Evolutionary conservation across 2,797 vertebrate genomes (phyloP).

Genomic region (Hoplostethus mediterraneus): DNA sequence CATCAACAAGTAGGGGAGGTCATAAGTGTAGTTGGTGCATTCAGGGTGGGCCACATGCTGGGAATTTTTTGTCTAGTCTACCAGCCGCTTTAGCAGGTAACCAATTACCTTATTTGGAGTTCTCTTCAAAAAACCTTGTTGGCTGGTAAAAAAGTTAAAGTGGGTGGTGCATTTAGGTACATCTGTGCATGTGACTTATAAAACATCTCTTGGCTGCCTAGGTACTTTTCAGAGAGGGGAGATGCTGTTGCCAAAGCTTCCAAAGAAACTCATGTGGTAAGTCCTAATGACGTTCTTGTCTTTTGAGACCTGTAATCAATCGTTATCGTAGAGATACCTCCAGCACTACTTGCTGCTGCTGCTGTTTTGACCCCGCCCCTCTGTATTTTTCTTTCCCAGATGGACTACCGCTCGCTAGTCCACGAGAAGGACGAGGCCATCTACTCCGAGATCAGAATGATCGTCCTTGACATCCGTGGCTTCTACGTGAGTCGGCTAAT

Average conservation of each 20-base stretch:
- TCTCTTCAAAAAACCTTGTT: too few relatives aligned
- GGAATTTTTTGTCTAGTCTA: too few relatives aligned
- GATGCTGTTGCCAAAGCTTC: constrained; percentile 93
- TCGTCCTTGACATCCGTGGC: constrained; percentile 88
- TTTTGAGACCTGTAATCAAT: neutral
- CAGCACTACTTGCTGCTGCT: neutral
- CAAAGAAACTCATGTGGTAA: constrained; percentile 93
- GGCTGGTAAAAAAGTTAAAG: too few relatives aligned
- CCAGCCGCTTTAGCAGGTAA: too few relatives aligned
- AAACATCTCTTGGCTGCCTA: constrained; percentile 44
- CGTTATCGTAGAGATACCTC: too few relatives aligned
- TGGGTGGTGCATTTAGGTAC: neutral
- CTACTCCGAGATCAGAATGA: constrained; percentile 86
- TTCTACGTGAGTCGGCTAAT: constrained; percentile 87
- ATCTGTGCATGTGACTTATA: neutral
- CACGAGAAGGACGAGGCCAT: constrained; percentile 88
- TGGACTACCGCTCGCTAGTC: constrained; percentile 92
- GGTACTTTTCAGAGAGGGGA: constrained; percentile 92
- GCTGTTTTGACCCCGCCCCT: neutral
- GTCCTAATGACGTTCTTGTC: constrained; percentile 20
- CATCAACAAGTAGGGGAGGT: constrained; percentile 88
- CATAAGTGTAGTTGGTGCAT: neutral
- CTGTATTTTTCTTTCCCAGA: constrained; percentile 73
- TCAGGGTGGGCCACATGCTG: too few relatives aligned
- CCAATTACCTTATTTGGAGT: too few relatives aligned